These are phyloP conservation scores for Rhinophrynus dorsalis DNA, from an alignment of 2,797 vertebrate species.

Conservation along the genomic window DNA sequence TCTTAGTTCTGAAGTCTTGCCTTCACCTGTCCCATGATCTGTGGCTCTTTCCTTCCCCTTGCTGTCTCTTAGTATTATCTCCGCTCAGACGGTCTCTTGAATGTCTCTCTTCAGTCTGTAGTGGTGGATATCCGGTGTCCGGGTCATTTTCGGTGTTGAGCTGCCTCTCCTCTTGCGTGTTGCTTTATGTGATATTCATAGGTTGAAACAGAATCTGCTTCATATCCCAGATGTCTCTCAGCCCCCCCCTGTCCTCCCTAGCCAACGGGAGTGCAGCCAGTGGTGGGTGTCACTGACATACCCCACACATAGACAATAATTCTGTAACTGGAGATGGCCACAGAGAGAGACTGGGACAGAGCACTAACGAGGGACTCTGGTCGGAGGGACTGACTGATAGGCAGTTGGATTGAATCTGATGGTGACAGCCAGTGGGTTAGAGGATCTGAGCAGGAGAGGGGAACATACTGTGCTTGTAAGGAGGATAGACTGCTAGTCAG, in stretches of 20 bases:
- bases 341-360: conserved; percentile 63
- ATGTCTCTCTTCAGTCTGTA: background rate
- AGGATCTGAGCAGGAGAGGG: background rate
- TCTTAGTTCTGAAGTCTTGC: background rate
- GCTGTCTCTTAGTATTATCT: conserved; percentile 1
- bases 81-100: background rate
- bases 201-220: conserved; percentile 32
- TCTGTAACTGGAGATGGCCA: conserved; percentile 24
- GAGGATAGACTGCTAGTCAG: no score
- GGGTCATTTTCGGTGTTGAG: conserved; percentile 9
- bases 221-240: conserved; percentile 25
- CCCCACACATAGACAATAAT: conserved; percentile 3
- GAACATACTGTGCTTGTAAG: background rate
- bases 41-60: background rate
- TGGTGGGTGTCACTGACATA: conserved; percentile 4
- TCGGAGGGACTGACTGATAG: background rate
- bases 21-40: background rate
- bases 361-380: conserved; percentile 49
- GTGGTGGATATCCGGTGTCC: conserved; percentile 20
- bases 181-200: conserved; percentile 24
- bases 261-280: conserved; percentile 8
- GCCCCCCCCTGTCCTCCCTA: conserved; percentile 17
- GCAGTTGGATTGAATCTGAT: no score
- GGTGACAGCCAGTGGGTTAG: no score
- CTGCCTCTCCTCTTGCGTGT: conserved; percentile 20